Evolutionary conservation across 2,888 invertebrate species (phyloP).

Genomic region (Pollenia griseotomentosa): DNA sequence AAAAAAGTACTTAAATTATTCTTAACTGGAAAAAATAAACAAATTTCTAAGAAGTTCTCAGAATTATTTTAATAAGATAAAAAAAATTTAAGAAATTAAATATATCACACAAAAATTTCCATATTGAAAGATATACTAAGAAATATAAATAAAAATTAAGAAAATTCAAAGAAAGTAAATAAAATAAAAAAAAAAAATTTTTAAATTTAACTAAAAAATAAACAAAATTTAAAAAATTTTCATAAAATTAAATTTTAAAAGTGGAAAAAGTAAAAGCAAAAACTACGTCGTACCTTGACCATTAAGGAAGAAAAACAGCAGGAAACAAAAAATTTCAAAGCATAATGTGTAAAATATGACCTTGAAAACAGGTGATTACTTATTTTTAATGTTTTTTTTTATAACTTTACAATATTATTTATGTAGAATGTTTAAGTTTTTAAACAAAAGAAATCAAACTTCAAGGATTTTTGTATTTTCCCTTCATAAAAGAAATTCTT

Average conservation of each 20-base stretch:
- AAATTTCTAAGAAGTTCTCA: too few relatives aligned
- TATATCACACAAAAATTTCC: not conserved
- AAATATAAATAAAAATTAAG: not conserved
- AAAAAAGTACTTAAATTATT: too few relatives aligned
- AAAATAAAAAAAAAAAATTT: not conserved
- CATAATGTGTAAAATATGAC: constrained; percentile 49
- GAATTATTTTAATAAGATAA: too few relatives aligned
- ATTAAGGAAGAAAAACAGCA: constrained; percentile 5
- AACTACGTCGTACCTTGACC: constrained; percentile 28
- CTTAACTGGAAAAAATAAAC: too few relatives aligned
- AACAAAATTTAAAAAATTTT: not conserved
- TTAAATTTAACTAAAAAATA: not conserved
- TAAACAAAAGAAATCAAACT: too few relatives aligned
- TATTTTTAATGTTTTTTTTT: not conserved
- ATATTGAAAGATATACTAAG: not conserved
- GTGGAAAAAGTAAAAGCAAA: not conserved
- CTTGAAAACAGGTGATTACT: constrained; percentile 69
- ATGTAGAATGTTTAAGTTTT: too few relatives aligned
- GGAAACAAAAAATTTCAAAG: not conserved
- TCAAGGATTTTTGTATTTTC: too few relatives aligned
- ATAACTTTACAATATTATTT: not conserved
- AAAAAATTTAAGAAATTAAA: too few relatives aligned
- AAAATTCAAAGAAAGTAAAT: too few relatives aligned
- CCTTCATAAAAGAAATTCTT: too few relatives aligned
- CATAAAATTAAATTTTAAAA: not conserved